Percentiles rank a stretch among this genome's conserved stretches.
phyloP scores from a whole-genome alignment of 1,140 invertebrate species.

The Atta cephalotes region DNA sequence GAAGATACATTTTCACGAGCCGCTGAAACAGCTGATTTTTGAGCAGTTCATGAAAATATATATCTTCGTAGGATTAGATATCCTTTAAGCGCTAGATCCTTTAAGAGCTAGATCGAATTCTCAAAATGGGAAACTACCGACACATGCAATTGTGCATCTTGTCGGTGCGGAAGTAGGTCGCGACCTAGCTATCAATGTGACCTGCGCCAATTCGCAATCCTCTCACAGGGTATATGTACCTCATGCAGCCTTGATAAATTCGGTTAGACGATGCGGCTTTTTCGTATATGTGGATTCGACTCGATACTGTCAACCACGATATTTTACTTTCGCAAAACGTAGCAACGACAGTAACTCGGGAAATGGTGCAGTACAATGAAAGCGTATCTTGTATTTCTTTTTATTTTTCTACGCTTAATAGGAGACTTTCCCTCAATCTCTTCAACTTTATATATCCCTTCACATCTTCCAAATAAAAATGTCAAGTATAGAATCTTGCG shows the following conservation, averaged over 20 bases:
- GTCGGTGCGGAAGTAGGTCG: conserved; percentile 73
- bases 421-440: not conserved
- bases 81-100: conserved; percentile 39
- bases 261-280: conserved; percentile 18
- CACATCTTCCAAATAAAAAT: not conserved
- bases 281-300: not conserved
- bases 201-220: conserved; percentile 64
- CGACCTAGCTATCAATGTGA: conserved; percentile 73
- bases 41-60: too few relatives aligned
- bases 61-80: not conserved
- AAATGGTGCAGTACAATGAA: not conserved
- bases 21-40: too few relatives aligned
- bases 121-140: conserved; percentile 37
- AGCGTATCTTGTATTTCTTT: not conserved
- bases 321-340: not conserved
- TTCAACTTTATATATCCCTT: not conserved
- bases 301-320: conserved; percentile 1
- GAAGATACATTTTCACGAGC: not conserved
- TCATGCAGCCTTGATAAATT: conserved; percentile 53
- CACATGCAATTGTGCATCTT: conserved; percentile 22
- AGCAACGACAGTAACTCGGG: not conserved
- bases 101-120: conserved; percentile 26
- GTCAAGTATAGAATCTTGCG: not conserved
- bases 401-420: not conserved
- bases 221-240: conserved; percentile 26